phyloP scores from a whole-genome alignment of 1,140 invertebrate genomes.

The Drosophila tsacasi region DNA sequence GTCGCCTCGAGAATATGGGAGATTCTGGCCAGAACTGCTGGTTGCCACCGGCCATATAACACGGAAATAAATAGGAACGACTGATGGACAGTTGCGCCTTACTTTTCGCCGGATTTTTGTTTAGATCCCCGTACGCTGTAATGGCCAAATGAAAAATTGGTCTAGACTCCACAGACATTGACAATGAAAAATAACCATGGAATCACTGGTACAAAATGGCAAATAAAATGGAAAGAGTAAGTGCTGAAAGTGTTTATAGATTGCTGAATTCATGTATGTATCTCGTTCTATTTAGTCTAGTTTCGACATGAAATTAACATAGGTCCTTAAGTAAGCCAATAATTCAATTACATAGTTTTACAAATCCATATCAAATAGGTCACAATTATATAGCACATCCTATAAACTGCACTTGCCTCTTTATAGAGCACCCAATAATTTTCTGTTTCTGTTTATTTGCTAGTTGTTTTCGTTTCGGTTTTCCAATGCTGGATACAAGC shows the following conservation, averaged over 20 bases:
- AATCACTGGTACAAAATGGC: not conserved
- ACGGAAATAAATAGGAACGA: slow-evolving; percentile 52
- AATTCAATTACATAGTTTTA: not conserved
- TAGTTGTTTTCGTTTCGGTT: slow-evolving; percentile 73
- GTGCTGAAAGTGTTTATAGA: slow-evolving; percentile 1
- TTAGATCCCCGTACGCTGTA: slow-evolving; percentile 47
- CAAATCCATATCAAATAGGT: slow-evolving; percentile 13
- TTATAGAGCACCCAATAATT: slow-evolving; percentile 40
- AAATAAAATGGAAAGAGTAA: not conserved
- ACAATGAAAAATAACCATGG: slow-evolving; percentile 40
- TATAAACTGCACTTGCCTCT: slow-evolving; percentile 47
- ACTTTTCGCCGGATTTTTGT: slow-evolving; percentile 45
- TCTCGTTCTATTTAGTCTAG: too few relatives aligned
- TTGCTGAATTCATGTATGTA: not conserved
- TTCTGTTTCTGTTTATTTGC: slow-evolving; percentile 71
- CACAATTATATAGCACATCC: slow-evolving; percentile 29
- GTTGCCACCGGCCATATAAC: slow-evolving; percentile 34
- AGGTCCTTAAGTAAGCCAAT: not conserved
- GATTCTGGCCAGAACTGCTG: slow-evolving; percentile 13
- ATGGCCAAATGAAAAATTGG: slow-evolving; percentile 49
- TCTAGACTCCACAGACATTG: slow-evolving; percentile 31
- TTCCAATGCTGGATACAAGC: slow-evolving; percentile 67
- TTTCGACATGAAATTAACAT: not conserved
- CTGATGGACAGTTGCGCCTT: slow-evolving; percentile 72
- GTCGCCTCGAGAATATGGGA: slow-evolving; percentile 22